Evolutionary conservation across 2,888 invertebrate genomes (phyloP), one percentile per base, ranked within the genome.

Genomic region (Stramonita haemastoma): DNA sequence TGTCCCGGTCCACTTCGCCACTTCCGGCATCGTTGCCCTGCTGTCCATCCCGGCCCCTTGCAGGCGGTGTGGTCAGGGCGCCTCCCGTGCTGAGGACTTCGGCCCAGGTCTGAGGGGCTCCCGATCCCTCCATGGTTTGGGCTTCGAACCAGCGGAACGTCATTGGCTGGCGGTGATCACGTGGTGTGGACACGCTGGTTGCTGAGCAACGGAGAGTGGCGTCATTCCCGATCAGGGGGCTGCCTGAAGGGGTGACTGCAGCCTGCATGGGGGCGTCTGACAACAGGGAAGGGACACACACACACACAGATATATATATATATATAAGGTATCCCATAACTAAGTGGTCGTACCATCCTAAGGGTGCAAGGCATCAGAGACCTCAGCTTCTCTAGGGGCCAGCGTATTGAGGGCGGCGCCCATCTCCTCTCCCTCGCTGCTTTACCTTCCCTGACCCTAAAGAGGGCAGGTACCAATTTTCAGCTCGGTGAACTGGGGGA

Each of bases 121-220:
- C 66, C 13, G 66, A 46, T 6, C 13, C 13, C 2, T 66, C 66
- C 6, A n/a, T 15, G 15, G 15, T 32, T 19, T 19, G n/a, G 56
- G n/a, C 32, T 29, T 88, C 88, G 46, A 83, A 83, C 88, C 88
- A 88, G n/a, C 83, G 81, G 36, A 36, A 88, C 19, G 26, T 83
- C 88, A 88, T 81, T 88, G 88, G 83, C n/a, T 36, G 81, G 36
- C 34, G 13, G 22, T 88, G 66, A 15, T 66, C 88, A 88, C 88
- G 88, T 88, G 88, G 88, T 8, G 4, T 34, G 29, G 81, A 57
- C 15, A 15, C 15, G 83, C 88, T 88, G 81, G 66, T 19, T 34
- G 88, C 88, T 34, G 83, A 22, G 88, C 88, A 88, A 66, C 66
- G 83, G 26, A 88, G 66, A 4, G 36, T 88, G 83, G 83, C 36